phyloP scores from a whole-genome alignment of 2,113 vertebrate species.

The Macrotus californicus region DNA sequence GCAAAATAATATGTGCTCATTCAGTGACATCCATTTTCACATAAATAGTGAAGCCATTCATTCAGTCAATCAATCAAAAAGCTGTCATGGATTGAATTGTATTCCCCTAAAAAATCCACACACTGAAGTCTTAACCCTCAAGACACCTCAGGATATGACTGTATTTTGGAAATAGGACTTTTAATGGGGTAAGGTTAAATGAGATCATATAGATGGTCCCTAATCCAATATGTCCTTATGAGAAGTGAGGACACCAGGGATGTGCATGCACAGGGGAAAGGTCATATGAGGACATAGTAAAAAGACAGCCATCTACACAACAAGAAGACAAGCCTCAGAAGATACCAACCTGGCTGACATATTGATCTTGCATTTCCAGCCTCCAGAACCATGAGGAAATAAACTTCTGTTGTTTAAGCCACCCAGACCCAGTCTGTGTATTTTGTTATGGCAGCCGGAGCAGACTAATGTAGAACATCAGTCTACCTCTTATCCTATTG shows the following conservation, averaged over 20 bases:
- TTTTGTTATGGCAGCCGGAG: background rate
- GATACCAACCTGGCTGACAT: background rate
- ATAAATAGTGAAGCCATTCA: background rate
- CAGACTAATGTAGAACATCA: background rate
- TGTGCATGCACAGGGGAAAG: background rate
- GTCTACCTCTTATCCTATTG: background rate
- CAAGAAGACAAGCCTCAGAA: background rate
- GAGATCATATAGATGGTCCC: background rate
- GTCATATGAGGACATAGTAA: background rate
- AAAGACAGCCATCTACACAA: background rate
- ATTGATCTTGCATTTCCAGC: background rate
- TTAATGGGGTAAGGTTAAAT: background rate
- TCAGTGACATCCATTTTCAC: background rate
- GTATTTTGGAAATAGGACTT: background rate
- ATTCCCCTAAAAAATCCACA: background rate
- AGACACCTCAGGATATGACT: background rate
- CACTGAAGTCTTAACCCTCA: background rate
- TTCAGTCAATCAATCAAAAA: background rate
- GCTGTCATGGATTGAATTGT: background rate
- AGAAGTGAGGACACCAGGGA: background rate
- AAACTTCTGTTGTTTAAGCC: background rate
- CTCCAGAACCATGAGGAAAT: background rate
- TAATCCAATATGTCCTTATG: background rate
- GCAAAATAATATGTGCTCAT: background rate
- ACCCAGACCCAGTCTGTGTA: too few relatives aligned